phyloP scores from a whole-genome alignment of 2,888 invertebrate species.

The Artemia sinica region DNA sequence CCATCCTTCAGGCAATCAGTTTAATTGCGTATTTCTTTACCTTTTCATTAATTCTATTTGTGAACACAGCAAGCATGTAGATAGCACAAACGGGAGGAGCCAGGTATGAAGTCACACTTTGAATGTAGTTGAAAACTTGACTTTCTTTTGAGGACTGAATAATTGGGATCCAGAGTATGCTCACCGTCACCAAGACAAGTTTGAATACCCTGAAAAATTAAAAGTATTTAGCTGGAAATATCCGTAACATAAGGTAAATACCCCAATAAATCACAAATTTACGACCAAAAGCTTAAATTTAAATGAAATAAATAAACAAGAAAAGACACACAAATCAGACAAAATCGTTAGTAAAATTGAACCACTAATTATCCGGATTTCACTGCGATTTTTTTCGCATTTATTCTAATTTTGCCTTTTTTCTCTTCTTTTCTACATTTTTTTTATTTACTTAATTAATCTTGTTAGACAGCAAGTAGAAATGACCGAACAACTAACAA shows the following conservation, averaged over 20 bases:
- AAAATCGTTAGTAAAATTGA: too few species aligned
- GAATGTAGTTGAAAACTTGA: conserved; percentile 39
- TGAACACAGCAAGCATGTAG: conserved; percentile 34
- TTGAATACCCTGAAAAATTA: conserved; percentile 25
- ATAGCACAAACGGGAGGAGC: conserved; percentile 39
- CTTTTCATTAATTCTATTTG: conserved; percentile 36
- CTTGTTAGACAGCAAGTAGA: too few species aligned
- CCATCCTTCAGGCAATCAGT: too few species aligned
- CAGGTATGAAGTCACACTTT: conserved; percentile 37
- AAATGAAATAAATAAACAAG: too few species aligned
- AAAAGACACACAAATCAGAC: too few species aligned
- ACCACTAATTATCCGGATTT: too few species aligned
- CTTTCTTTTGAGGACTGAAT: conserved; percentile 34
- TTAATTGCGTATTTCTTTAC: conserved; percentile 30
- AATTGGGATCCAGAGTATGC: conserved; percentile 35
- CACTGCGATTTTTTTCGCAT: too few species aligned
- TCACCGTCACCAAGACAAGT: conserved; percentile 26
- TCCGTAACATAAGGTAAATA: conserved; percentile 33
- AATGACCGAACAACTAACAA: too few species aligned
- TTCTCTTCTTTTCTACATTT: too few species aligned
- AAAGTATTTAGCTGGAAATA: conserved; percentile 14
- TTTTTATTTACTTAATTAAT: too few species aligned
- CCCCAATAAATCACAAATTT: conserved; percentile 29
- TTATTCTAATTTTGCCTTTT: too few species aligned
- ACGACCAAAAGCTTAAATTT: too few species aligned